A percentile compares a stretch with the other conserved stretches of the same genome.
These are phyloP conservation scores for Yponomeuta sedellus DNA, from an alignment of 2,888 invertebrate species.

Conservation along the genomic window DNA sequence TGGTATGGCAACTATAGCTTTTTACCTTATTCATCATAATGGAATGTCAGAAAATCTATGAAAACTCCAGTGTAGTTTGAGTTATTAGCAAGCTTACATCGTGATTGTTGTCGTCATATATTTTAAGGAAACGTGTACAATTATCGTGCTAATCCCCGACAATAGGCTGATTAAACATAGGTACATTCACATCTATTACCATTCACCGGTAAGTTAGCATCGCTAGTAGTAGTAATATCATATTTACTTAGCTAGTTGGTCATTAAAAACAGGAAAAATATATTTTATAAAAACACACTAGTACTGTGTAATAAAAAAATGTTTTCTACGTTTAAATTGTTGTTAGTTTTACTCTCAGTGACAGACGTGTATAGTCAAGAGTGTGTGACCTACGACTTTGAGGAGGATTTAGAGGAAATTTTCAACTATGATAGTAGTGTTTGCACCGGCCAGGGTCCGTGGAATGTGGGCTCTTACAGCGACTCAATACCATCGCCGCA, in stretches of 20 bases:
- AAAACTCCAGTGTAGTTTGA: too few species aligned
- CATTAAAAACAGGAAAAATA: too few species aligned
- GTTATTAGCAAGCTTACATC: too few species aligned
- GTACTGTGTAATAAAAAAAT: too few species aligned
- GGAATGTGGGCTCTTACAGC: conserved; percentile 33
- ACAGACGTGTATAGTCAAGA: conserved; percentile 31
- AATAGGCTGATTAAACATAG: neutral
- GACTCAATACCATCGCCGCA: conserved; percentile 26
- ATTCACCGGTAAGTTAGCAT: conserved; percentile 14
- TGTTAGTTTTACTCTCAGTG: neutral
- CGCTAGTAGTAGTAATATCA: conserved; percentile 15
- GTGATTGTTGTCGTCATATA: neutral
- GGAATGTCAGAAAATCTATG: too few species aligned
- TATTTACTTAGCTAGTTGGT: too few species aligned
- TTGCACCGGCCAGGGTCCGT: conserved; percentile 28
- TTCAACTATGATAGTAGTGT: conserved; percentile 31
- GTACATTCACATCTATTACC: neutral
- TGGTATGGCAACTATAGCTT: too few species aligned
- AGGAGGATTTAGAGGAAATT: conserved; percentile 30
- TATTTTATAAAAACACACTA: too few species aligned
- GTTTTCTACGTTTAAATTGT: too few species aligned
- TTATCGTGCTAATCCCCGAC: neutral
- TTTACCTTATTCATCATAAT: too few species aligned
- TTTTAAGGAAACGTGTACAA: neutral
- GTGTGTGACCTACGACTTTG: conserved; percentile 42